A percentile compares a stretch with the other conserved stretches of the same genome.
phyloP scores from a whole-genome alignment of 2,113 vertebrate genomes.

The Aleadryas rufinucha region DNA sequence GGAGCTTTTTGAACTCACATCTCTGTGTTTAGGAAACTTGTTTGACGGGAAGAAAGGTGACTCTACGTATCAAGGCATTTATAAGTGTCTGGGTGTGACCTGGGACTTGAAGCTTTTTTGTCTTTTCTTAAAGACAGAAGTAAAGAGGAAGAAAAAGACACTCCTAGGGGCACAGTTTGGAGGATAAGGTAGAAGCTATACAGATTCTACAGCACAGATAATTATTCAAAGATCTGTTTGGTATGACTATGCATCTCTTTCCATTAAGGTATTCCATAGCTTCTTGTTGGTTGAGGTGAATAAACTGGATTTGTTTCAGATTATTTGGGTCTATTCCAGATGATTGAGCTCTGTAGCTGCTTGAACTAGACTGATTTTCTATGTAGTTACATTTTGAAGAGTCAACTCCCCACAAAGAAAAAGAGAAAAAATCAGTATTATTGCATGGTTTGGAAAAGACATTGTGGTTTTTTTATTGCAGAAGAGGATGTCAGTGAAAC shows the following conservation, averaged over 20 bases:
- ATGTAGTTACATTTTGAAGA: neutral
- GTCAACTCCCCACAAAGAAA: neutral
- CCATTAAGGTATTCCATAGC: neutral
- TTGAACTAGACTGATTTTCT: neutral
- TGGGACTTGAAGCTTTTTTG: neutral
- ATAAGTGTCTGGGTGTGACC: accelerated
- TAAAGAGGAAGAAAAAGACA: neutral
- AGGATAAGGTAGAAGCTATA: neutral
- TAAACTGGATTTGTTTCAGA: neutral
- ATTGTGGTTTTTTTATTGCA: neutral
- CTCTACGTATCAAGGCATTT: neutral
- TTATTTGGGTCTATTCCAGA: neutral
- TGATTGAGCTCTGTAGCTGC: neutral
- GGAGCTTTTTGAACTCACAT: neutral
- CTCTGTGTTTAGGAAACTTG: neutral
- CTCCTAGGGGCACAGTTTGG: neutral
- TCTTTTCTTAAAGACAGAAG: neutral
- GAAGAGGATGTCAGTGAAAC: neutral
- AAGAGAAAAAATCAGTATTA: neutral
- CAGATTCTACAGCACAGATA: neutral
- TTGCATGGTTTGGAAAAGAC: neutral
- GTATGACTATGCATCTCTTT: neutral
- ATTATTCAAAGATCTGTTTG: neutral
- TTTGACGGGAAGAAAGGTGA: neutral
- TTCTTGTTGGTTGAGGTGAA: neutral